These are phyloP conservation scores for Urocynchramus pylzowi DNA, from an alignment of 2,113 vertebrate species.

Conservation along the genomic window DNA sequence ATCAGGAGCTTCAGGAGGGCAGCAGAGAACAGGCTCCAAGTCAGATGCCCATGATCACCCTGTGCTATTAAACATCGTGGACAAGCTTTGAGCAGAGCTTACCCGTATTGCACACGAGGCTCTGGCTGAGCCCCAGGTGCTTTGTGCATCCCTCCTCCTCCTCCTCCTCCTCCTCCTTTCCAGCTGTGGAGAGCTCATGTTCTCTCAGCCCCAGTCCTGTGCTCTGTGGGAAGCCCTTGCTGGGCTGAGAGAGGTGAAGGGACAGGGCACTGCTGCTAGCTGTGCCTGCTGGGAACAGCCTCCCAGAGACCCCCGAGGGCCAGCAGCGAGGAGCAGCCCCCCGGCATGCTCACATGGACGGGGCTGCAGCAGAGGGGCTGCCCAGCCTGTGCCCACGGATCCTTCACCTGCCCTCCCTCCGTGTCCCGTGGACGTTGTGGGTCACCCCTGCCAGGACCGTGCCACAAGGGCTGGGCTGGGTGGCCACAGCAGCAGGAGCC, in stretches of 20 bases:
- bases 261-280: accelerated
- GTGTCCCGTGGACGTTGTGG: accelerated
- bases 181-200: neutral
- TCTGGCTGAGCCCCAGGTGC: neutral
- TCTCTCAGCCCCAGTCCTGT: neutral
- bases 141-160: neutral
- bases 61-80: slow-evolving; percentile 9
- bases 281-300: neutral
- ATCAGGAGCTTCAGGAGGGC: slow-evolving; percentile 43
- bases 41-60: neutral
- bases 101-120: accelerated
- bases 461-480: accelerated
- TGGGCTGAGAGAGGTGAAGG: accelerated
- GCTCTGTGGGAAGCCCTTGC: neutral
- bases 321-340: accelerated
- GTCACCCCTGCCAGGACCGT: neutral
- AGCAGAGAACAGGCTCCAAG: neutral
- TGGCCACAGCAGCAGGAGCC: neutral
- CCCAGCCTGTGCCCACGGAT: accelerated
- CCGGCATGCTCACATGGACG: neutral
- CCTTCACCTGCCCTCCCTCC: neutral
- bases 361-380: neutral
- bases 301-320: neutral
- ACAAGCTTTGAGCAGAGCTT: neutral
- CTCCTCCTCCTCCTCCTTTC: neutral